Conservation (phyloP, 2,888 invertebrate species). For the Chelonus formosanus region DNA sequence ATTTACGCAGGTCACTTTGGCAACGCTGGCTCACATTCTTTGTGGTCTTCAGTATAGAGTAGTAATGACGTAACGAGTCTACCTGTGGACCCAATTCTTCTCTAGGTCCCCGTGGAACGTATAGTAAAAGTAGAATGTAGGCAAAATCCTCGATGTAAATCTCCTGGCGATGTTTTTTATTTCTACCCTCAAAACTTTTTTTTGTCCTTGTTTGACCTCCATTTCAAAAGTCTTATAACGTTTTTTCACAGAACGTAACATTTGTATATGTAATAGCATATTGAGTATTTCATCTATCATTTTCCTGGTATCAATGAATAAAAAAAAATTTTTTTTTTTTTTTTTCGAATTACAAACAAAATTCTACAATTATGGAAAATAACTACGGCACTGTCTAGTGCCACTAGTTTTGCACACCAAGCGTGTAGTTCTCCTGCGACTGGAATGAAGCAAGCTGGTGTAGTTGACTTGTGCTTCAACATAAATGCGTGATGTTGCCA, state of each 20-base stretch:
- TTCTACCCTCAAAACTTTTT: slow-evolving; percentile 21
- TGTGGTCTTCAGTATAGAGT: slow-evolving; percentile 51
- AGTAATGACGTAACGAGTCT: slow-evolving; percentile 61
- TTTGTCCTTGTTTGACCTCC: slow-evolving; percentile 6
- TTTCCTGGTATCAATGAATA: too few species aligned
- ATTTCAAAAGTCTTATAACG: background rate
- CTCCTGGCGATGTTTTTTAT: slow-evolving; percentile 21
- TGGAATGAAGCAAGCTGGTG: slow-evolving; percentile 11
- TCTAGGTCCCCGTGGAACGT: slow-evolving; percentile 39
- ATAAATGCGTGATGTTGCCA: slow-evolving; percentile 29
- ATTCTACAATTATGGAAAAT: background rate
- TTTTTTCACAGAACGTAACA: too few species aligned
- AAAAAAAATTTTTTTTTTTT: background rate
- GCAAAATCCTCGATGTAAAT: slow-evolving; percentile 34
- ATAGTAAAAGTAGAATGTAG: slow-evolving; percentile 24
- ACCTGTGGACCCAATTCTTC: slow-evolving; percentile 60
- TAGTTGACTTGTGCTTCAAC: slow-evolving; percentile 2
- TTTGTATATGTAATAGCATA: too few species aligned
- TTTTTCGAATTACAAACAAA: background rate
- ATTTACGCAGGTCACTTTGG: slow-evolving; percentile 43
- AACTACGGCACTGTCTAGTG: slow-evolving; percentile 35
- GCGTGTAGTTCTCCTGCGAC: slow-evolving; percentile 22
- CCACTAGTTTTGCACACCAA: slow-evolving; percentile 31
- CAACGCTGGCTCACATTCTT: slow-evolving; percentile 57
- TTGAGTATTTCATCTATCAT: too few species aligned